Conservation (phyloP, 2,888 invertebrate genomes). For the Pterostichus niger region DNA sequence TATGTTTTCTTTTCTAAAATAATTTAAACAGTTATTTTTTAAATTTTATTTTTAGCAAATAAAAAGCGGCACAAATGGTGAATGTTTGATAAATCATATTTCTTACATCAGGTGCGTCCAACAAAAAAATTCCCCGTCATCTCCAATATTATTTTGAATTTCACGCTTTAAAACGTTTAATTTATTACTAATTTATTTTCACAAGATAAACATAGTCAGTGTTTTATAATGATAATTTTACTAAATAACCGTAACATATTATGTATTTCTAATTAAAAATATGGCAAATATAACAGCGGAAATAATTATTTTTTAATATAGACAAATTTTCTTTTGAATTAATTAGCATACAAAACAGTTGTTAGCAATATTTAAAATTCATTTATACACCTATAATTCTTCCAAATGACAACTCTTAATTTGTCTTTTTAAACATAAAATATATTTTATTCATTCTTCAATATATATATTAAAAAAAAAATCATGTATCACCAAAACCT, state of each 20-base stretch:
- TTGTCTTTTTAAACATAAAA: neutral
- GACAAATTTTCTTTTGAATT: slow-evolving; percentile 31
- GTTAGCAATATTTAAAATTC: slow-evolving; percentile 28
- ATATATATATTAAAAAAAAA: too few species aligned
- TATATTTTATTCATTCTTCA: neutral
- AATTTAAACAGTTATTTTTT: too few species aligned
- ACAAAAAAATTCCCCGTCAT: slow-evolving; percentile 34
- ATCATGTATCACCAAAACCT: too few species aligned
- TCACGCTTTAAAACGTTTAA: slow-evolving; percentile 35
- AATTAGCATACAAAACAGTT: slow-evolving; percentile 21
- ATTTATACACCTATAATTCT: neutral
- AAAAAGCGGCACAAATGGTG: too few species aligned
- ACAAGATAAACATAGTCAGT: slow-evolving; percentile 5
- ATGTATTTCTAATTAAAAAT: slow-evolving; percentile 49
- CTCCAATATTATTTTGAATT: slow-evolving; percentile 48
- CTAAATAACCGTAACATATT: slow-evolving; percentile 47
- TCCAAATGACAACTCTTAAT: slow-evolving; percentile 9
- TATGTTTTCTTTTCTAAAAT: too few species aligned
- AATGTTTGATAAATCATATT: neutral
- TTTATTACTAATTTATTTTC: slow-evolving; percentile 39
- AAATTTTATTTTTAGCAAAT: too few species aligned
- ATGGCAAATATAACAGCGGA: slow-evolving; percentile 32
- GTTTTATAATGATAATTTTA: slow-evolving; percentile 23
- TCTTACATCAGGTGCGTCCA: slow-evolving; percentile 4
- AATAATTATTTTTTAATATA: slow-evolving; percentile 55